Evolutionary conservation across 2,113 vertebrate species (phyloP).

Genomic region (Chamaea fasciata): DNA sequence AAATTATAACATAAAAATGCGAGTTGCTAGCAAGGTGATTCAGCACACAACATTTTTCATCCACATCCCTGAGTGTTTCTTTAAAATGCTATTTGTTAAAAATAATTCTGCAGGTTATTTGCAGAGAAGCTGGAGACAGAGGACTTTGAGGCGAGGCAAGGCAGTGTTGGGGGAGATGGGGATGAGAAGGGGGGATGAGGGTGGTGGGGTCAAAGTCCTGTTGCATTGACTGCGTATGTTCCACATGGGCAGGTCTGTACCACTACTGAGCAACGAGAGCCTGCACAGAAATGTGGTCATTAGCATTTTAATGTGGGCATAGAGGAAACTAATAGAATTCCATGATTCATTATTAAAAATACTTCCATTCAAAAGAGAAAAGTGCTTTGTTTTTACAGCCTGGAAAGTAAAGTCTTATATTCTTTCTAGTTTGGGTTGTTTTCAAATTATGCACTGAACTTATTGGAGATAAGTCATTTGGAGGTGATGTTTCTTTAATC

Average conservation of each 20-base stretch:
- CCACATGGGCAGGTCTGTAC: neutral
- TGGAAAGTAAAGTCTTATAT: neutral
- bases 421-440: neutral
- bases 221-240: neutral
- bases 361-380: neutral
- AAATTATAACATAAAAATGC: neutral
- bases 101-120: neutral
- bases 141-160: neutral
- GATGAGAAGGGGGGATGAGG: neutral
- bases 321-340: neutral
- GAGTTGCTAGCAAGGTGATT: neutral
- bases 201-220: neutral
- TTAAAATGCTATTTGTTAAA: neutral
- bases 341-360: neutral
- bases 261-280: accelerated
- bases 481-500: neutral
- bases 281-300: neutral
- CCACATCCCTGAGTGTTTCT: neutral
- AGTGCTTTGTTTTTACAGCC: neutral
- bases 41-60: neutral
- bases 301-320: neutral
- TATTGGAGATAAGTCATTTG: neutral
- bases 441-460: neutral
- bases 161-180: neutral
- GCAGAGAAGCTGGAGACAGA: neutral